phyloP scores from a whole-genome alignment of 2,797 vertebrate species.

The Chaetodon trifasciatus region DNA sequence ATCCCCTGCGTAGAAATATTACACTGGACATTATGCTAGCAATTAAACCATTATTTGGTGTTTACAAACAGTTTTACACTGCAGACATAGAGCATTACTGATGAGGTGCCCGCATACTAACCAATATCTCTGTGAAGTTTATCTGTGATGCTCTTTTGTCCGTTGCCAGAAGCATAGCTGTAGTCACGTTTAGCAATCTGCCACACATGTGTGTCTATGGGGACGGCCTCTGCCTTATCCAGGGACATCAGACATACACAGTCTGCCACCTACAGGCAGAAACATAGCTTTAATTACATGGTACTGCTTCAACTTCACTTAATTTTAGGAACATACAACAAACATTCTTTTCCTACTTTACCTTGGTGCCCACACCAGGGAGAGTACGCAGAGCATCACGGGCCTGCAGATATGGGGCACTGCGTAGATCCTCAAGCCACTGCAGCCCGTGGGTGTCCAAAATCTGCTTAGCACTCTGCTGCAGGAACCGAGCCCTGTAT shows the following conservation, averaged over 20 bases:
- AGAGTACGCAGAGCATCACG: slow-evolving; percentile 88
- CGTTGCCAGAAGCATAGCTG: slow-evolving; percentile 69
- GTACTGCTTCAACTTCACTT: not conserved
- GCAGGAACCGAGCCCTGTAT: slow-evolving; percentile 93
- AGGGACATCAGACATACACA: slow-evolving; percentile 96
- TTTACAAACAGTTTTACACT: not conserved
- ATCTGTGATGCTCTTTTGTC: slow-evolving; percentile 88
- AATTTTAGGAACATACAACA: not conserved
- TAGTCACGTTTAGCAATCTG: slow-evolving; percentile 94
- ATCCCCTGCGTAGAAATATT: slow-evolving; percentile 82
- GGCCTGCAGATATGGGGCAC: slow-evolving; percentile 86
- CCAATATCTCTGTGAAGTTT: slow-evolving; percentile 91
- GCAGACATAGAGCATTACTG: not conserved
- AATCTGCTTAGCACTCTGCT: slow-evolving; percentile 88
- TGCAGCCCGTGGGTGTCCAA: slow-evolving; percentile 79
- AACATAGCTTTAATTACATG: slow-evolving; percentile 5
- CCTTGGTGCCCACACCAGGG: slow-evolving; percentile 94
- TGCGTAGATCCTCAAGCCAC: slow-evolving; percentile 89
- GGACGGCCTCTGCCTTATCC: slow-evolving; percentile 93
- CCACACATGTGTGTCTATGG: slow-evolving; percentile 95
- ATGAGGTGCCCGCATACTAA: slow-evolving; percentile 71
- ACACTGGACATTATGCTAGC: slow-evolving; percentile 19
- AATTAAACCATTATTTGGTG: not conserved
- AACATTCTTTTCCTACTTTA: slow-evolving; percentile 78
- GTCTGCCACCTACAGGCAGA: slow-evolving; percentile 90